A percentile compares a stretch with the other conserved stretches of the same genome.
Evolutionary conservation across 2,113 vertebrate genomes (phyloP).

Genomic region (Isurus oxyrinchus): DNA sequence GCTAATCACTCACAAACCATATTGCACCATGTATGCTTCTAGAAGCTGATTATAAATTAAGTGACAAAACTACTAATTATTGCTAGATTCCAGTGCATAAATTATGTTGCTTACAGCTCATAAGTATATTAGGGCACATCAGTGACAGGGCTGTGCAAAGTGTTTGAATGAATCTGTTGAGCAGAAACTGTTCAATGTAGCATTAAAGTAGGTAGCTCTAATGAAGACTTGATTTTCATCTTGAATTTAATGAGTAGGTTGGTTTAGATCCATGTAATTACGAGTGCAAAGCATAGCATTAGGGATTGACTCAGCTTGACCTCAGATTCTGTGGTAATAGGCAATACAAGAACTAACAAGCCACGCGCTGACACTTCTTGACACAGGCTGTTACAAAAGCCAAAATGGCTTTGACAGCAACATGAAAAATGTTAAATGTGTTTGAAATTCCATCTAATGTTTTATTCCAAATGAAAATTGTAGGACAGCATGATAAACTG

Average conservation of each 20-base stretch:
- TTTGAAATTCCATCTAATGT: slow-evolving; percentile 26
- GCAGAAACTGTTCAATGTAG: slow-evolving; percentile 33
- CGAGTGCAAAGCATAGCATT: slow-evolving; percentile 33
- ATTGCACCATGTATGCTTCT: background rate
- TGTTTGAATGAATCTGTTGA: slow-evolving; percentile 36
- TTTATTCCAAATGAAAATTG: slow-evolving; percentile 22
- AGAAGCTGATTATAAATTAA: slow-evolving; percentile 12
- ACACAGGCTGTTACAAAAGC: slow-evolving; percentile 23
- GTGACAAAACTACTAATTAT: slow-evolving; percentile 31
- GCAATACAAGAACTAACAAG: slow-evolving; percentile 36
- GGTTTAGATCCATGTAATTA: slow-evolving; percentile 36
- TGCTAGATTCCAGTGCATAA: background rate
- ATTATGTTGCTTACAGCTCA: slow-evolving; percentile 4
- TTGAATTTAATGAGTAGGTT: slow-evolving; percentile 37
- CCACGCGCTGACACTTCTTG: slow-evolving; percentile 19
- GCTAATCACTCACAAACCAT: background rate
- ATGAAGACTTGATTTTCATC: slow-evolving; percentile 36
- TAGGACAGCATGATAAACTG: background rate
- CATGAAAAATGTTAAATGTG: slow-evolving; percentile 34
- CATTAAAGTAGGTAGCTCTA: slow-evolving; percentile 32
- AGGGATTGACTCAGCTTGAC: slow-evolving; percentile 31
- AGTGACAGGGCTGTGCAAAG: slow-evolving; percentile 12
- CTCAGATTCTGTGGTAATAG: slow-evolving; percentile 29
- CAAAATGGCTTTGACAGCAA: slow-evolving; percentile 35
- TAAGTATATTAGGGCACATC: background rate